phyloP scores from a whole-genome alignment of 2,113 vertebrate species.

The Candoia aspera region DNA sequence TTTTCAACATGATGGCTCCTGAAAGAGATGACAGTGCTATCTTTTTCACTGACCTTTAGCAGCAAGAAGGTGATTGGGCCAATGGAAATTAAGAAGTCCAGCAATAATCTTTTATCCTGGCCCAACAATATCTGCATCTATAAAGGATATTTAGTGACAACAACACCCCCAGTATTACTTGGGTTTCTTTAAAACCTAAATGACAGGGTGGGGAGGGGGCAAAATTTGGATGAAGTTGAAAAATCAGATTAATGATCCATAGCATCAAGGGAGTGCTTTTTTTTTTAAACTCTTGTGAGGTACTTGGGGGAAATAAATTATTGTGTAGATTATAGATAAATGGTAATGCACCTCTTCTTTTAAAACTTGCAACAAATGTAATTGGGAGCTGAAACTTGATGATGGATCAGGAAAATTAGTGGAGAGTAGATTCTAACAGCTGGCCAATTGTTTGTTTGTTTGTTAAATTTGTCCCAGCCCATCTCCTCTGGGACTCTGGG shows the following conservation, averaged over 20 bases:
- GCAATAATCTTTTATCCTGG: background rate
- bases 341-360: background rate
- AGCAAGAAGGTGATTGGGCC: background rate
- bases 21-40: background rate
- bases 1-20: background rate
- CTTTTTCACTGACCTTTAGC: background rate
- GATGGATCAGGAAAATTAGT: background rate
- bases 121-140: background rate
- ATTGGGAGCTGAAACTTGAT: background rate
- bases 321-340: background rate
- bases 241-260: background rate
- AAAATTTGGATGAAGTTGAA: background rate
- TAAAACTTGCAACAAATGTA: background rate
- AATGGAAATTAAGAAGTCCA: background rate
- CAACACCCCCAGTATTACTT: background rate
- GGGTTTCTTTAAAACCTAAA: background rate
- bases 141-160: background rate
- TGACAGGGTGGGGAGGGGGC: background rate
- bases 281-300: background rate
- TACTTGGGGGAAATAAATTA: background rate
- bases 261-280: background rate
- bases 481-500: too few species aligned
- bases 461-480: too few species aligned
- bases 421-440: background rate
- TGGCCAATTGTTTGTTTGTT: too few species aligned